phyloP scores from a whole-genome alignment of 37 sponge, comb jelly and placozoan species.

The Eunapius fragilis region DNA sequence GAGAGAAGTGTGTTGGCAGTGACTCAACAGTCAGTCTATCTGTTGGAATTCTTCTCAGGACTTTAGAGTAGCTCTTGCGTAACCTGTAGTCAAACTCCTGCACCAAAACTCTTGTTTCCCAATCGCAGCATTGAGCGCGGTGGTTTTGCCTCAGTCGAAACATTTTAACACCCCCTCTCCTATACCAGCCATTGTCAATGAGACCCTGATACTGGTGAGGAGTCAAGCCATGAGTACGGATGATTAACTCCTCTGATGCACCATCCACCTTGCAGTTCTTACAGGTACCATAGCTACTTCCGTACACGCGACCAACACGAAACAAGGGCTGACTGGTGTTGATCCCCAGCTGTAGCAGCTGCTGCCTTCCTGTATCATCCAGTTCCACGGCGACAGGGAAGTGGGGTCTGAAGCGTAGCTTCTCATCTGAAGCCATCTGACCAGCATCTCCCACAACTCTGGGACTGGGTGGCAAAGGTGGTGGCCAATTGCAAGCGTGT shows the following conservation, averaged over 20 bases:
- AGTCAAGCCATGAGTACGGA: slow-evolving; percentile 70
- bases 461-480: not conserved
- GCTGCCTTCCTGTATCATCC: slow-evolving; percentile 10
- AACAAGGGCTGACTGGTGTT: slow-evolving; percentile 50
- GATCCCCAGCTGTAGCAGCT: slow-evolving; percentile 54
- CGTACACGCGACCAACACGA: slow-evolving; percentile 68
- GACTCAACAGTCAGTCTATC: slow-evolving; percentile 56
- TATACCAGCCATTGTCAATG: slow-evolving; percentile 86
- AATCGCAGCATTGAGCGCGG: slow-evolving; percentile 69
- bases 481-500: not conserved
- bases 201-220: slow-evolving; percentile 83
- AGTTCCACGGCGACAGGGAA: slow-evolving; percentile 45
- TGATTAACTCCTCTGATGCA: slow-evolving; percentile 72
- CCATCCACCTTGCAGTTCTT: slow-evolving; percentile 81
- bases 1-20: slow-evolving; percentile 60
- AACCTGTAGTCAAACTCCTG: slow-evolving; percentile 60
- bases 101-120: slow-evolving; percentile 85
- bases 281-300: slow-evolving; percentile 71
- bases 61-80: slow-evolving; percentile 75
- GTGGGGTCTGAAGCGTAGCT: slow-evolving; percentile 10
- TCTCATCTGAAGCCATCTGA: no score
- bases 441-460: not conserved
- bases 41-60: slow-evolving; percentile 64
- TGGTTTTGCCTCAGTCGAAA: slow-evolving; percentile 75
- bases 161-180: slow-evolving; percentile 94